phyloP scores from a whole-genome alignment of 2,888 invertebrate genomes.

The Melieria crassipennis region DNA sequence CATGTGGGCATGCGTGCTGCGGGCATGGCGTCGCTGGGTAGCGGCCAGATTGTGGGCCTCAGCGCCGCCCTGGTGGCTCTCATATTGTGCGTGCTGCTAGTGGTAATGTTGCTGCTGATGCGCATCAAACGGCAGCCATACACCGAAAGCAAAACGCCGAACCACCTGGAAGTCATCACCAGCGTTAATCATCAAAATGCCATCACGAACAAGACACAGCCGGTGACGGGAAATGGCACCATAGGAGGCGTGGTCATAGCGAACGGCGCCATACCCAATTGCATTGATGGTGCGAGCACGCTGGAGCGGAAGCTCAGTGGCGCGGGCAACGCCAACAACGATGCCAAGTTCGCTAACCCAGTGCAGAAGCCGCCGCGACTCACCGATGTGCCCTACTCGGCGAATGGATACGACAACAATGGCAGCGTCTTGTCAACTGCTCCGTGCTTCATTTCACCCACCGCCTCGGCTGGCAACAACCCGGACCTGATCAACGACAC shows the following conservation, averaged over 20 bases:
- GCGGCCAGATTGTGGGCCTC: slow-evolving; percentile 85
- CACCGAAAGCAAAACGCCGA: slow-evolving; percentile 80
- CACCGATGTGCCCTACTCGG: slow-evolving; percentile 76
- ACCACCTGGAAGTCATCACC: slow-evolving; percentile 77
- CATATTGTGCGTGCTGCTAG: slow-evolving; percentile 77
- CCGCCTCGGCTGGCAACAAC: slow-evolving; percentile 80
- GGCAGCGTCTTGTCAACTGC: slow-evolving; percentile 74
- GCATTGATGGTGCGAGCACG: slow-evolving; percentile 46
- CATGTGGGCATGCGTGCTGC: slow-evolving; percentile 81
- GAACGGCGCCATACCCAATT: slow-evolving; percentile 69
- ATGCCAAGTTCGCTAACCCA: slow-evolving; percentile 70
- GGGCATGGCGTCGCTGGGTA: slow-evolving; percentile 83
- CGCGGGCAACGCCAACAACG: slow-evolving; percentile 44
- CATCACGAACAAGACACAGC: slow-evolving; percentile 67
- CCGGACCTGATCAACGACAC: slow-evolving; percentile 89
- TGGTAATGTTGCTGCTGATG: slow-evolving; percentile 78
- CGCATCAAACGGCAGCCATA: slow-evolving; percentile 78
- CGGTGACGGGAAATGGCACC: slow-evolving; percentile 63
- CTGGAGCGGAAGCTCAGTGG: slow-evolving; percentile 53
- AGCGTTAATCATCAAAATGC: slow-evolving; percentile 70
- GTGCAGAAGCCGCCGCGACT: slow-evolving; percentile 78
- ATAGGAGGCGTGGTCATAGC: slow-evolving; percentile 70
- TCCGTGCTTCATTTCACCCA: slow-evolving; percentile 78
- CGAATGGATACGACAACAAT: slow-evolving; percentile 75
- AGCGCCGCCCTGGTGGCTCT: slow-evolving; percentile 84